phyloP scores from a whole-genome alignment of 2,797 vertebrate species.

The Huso huso region DNA sequence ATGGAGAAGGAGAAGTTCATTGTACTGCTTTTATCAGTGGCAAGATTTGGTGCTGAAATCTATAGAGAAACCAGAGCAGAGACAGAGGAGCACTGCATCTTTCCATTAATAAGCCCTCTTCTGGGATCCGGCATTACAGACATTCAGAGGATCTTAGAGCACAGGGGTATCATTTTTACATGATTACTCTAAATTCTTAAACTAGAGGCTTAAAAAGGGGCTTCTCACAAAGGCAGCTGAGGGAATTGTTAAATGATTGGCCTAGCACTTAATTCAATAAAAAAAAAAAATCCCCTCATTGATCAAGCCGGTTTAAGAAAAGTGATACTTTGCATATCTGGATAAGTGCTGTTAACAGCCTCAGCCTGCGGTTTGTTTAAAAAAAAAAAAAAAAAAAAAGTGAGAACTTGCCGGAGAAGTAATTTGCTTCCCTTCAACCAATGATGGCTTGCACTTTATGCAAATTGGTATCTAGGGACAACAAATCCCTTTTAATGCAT shows the following conservation, averaged over 20 bases:
- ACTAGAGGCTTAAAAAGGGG: conserved; percentile 73
- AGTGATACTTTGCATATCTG: conserved; percentile 89
- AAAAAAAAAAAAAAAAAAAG: conserved; percentile 78
- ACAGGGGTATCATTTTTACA: conserved; percentile 79
- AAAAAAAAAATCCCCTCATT: conserved; percentile 46
- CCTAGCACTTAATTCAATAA: conserved; percentile 75
- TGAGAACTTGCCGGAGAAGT: conserved; percentile 91
- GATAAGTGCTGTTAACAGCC: conserved; percentile 93
- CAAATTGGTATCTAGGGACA: conserved; percentile 98
- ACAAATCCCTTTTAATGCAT: conserved; percentile 97
- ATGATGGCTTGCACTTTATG: conserved; percentile 98
- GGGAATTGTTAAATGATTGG: conserved; percentile 83
- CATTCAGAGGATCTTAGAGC: conserved; percentile 69
- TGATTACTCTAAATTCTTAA: conserved; percentile 83
- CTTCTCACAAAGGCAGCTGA: conserved; percentile 68
- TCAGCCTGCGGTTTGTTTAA: conserved; percentile 74
- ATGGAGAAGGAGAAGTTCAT: conserved; percentile 53
- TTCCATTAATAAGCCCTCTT: conserved; percentile 75
- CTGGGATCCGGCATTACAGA: conserved; percentile 68
- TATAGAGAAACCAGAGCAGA: conserved; percentile 64
- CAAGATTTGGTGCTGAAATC: conserved; percentile 63
- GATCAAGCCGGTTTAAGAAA: conserved; percentile 79
- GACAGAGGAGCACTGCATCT: conserved; percentile 59
- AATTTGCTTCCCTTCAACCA: conserved; percentile 97
- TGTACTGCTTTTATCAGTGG: conserved; percentile 66